Evolutionary conservation across 2,797 vertebrate genomes (phyloP).

Genomic region (Molossus molossus): DNA sequence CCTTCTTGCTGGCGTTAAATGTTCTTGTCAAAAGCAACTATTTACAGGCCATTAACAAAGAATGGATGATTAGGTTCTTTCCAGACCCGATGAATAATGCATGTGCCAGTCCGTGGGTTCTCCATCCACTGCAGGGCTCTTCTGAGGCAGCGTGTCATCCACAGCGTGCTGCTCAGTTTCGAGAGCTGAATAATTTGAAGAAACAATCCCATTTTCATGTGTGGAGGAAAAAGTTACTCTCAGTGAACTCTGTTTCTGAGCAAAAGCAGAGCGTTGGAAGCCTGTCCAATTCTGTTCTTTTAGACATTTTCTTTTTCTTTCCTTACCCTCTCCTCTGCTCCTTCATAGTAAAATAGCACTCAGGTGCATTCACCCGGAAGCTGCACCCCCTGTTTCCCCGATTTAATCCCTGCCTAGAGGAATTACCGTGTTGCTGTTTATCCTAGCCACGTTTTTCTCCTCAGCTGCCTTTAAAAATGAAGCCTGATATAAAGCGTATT

Average conservation of each 20-base stretch:
- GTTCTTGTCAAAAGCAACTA: slow-evolving; percentile 84
- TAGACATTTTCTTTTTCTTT: not conserved
- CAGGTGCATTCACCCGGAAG: not conserved
- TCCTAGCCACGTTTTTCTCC: not conserved
- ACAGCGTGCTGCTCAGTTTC: slow-evolving; percentile 66
- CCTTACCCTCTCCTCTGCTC: not conserved
- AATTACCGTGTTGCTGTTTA: not conserved
- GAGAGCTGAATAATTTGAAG: slow-evolving; percentile 57
- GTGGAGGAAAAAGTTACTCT: not conserved
- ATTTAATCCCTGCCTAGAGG: not conserved
- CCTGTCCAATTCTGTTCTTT: not conserved
- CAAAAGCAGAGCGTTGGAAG: not conserved
- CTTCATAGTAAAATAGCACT: not conserved
- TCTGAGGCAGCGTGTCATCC: slow-evolving; percentile 49
- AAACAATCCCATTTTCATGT: not conserved
- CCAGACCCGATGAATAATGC: slow-evolving; percentile 81
- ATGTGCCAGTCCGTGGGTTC: slow-evolving; percentile 34
- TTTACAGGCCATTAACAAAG: slow-evolving; percentile 85
- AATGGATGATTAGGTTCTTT: slow-evolving; percentile 80
- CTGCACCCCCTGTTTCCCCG: not conserved
- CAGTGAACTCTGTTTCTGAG: not conserved
- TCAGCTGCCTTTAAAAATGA: not conserved
- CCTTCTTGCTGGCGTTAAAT: slow-evolving; percentile 84
- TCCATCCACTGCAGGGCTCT: not conserved
- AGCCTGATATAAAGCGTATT: not conserved